phyloP scores from a whole-genome alignment of 1,140 invertebrate genomes.

The Proctacanthus coquilletti region DNA sequence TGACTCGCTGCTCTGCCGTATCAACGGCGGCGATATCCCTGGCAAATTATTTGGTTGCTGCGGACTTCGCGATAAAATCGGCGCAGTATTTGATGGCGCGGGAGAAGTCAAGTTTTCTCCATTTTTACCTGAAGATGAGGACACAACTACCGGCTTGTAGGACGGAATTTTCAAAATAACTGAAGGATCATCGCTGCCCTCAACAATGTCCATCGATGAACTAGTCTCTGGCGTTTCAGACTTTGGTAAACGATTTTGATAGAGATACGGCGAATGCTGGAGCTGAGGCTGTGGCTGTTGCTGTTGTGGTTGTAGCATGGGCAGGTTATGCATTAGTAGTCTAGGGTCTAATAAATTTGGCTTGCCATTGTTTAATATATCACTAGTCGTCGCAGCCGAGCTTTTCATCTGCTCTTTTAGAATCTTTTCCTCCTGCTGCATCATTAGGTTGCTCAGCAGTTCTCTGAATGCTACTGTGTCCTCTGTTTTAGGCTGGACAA shows the following conservation, averaged over 20 bases:
- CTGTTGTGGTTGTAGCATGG: constrained; percentile 9
- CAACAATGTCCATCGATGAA: constrained; percentile 31
- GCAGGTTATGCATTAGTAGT: constrained; percentile 9
- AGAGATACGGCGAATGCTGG: constrained; percentile 10
- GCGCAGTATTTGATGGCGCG: constrained; percentile 7
- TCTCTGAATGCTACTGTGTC: constrained; percentile 36
- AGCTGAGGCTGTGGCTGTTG: constrained; percentile 19
- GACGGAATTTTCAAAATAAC: constrained; percentile 86
- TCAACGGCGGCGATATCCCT: constrained; percentile 19
- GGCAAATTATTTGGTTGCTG: constrained; percentile 6
- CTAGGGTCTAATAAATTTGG: constrained; percentile 12
- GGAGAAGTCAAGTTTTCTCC: constrained; percentile 30
- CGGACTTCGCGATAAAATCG: constrained; percentile 1
- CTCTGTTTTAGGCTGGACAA: constrained; percentile 17
- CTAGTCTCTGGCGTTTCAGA: constrained; percentile 28
- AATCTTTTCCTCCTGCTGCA: constrained; percentile 17
- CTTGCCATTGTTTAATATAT: constrained; percentile 21
- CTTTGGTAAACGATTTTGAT: constrained; percentile 24
- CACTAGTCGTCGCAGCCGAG: constrained; percentile 10
- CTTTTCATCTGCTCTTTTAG: constrained; percentile 20
- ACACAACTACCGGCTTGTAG: constrained; percentile 57
- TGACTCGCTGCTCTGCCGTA: constrained; percentile 25
- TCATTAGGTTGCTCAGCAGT: constrained; percentile 40
- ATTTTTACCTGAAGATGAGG: constrained; percentile 40
- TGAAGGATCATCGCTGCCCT: constrained; percentile 33